Conservation (phyloP, 2,113 vertebrate genomes). For the Lepus americanus region DNA sequence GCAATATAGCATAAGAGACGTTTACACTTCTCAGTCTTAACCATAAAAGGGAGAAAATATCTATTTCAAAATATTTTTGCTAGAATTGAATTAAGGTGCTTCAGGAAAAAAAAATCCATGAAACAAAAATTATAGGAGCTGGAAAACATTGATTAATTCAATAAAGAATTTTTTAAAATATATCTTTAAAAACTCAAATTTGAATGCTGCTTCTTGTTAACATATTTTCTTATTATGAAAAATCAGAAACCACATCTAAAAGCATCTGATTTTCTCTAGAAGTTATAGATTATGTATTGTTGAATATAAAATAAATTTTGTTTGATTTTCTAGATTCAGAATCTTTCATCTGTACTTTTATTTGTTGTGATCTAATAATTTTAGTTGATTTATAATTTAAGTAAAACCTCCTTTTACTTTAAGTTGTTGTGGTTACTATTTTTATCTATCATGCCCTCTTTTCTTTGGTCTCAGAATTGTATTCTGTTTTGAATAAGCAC, state of each 20-base stretch:
- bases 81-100: background rate
- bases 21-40: background rate
- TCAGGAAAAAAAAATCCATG: background rate
- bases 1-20: background rate
- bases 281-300: slow-evolving; percentile 6
- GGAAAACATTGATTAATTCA: background rate
- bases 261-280: background rate
- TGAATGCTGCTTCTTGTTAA: background rate
- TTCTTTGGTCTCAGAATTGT: background rate
- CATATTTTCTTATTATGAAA: background rate
- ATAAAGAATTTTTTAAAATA: background rate
- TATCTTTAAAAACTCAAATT: background rate
- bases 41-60: background rate
- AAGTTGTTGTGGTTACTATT: background rate
- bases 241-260: background rate
- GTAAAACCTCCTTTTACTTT: background rate
- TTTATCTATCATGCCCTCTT: background rate
- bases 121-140: background rate
- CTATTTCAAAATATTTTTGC: background rate
- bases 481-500: slow-evolving; percentile 21
- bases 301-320: background rate
- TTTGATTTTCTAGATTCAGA: background rate
- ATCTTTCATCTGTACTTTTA: background rate
- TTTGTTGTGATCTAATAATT: background rate
- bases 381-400: background rate